Percentiles rank a stretch among this genome's conserved stretches.
These are phyloP conservation scores for Catharus bicknelli DNA, from an alignment of 2,113 vertebrate species.

Conservation along the genomic window DNA sequence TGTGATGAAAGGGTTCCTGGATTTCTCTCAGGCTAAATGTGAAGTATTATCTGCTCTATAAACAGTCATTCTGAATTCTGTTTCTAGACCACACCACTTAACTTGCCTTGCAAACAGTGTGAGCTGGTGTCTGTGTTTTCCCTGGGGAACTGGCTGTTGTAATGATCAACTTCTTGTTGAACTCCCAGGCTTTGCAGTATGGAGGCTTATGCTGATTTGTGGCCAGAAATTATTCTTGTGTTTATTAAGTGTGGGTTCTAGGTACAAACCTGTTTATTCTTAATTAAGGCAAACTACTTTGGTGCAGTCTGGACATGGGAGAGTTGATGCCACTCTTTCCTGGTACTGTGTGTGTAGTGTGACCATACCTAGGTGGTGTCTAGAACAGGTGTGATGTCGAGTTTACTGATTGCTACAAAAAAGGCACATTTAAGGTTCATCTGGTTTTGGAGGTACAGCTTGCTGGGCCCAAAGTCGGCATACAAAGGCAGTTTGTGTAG, in stretches of 20 bases:
- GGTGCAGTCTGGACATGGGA: accelerated
- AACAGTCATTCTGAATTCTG: background rate
- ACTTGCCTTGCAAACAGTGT: background rate
- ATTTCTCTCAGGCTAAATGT: background rate
- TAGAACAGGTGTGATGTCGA: background rate
- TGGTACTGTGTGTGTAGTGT: accelerated
- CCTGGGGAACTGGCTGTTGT: accelerated
- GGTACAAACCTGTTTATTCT: accelerated
- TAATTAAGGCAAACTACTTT: background rate
- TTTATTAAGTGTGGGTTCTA: background rate
- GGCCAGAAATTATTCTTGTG: accelerated
- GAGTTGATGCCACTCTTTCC: accelerated
- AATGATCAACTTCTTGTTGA: accelerated
- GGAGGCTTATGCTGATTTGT: accelerated
- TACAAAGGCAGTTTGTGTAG: background rate
- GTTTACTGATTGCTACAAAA: background rate
- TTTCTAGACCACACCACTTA: accelerated
- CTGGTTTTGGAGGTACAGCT: background rate
- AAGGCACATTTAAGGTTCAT: accelerated
- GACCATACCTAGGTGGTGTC: background rate
- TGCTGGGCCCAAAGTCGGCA: accelerated
- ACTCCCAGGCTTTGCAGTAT: accelerated
- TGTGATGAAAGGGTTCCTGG: background rate
- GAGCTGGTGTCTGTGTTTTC: accelerated
- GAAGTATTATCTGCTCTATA: background rate